Conservation (phyloP, 2,113 vertebrate species). For the Ptilorrhoa leucosticta region DNA sequence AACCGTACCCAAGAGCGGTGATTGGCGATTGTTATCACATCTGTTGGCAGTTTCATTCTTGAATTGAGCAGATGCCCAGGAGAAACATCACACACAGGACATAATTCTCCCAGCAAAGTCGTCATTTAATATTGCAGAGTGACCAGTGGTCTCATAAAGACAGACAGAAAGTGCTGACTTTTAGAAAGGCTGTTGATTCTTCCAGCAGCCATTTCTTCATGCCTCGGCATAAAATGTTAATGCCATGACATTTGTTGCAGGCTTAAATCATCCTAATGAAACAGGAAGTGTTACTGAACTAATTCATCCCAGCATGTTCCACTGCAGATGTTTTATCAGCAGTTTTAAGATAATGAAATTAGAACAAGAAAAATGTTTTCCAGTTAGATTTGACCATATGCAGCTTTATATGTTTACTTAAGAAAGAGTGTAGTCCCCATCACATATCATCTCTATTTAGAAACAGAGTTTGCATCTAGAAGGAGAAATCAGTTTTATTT, state of each 20-base stretch:
- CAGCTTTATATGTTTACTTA: not conserved
- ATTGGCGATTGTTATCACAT: not conserved
- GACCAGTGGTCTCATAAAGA: constrained; percentile 39
- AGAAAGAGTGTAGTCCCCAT: not conserved
- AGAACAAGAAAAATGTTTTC: not conserved
- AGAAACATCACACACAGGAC: not conserved
- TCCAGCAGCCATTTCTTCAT: constrained; percentile 37
- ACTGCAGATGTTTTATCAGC: not conserved
- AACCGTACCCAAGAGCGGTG: not conserved
- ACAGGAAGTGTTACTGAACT: constrained; percentile 10
- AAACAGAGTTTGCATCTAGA: not conserved
- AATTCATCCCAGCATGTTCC: constrained; percentile 22
- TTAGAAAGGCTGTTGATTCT: constrained; percentile 29
- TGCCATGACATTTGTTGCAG: constrained; percentile 49
- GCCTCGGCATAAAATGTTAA: constrained; percentile 56
- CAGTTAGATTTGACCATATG: not conserved
- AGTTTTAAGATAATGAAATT: constrained; percentile 25
- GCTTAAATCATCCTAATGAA: constrained; percentile 65
- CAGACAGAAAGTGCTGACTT: constrained; percentile 52
- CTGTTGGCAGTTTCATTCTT: not conserved
- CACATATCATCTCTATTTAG: not conserved
- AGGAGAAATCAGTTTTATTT: not conserved
- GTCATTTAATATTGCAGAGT: constrained; percentile 30
- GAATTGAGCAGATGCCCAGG: constrained; percentile 14
- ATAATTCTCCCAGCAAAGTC: constrained; percentile 22